A percentile compares a stretch with the other conserved stretches of the same genome.
Conservation (phyloP, 2,888 invertebrate genomes). For the Noctua pronuba region DNA sequence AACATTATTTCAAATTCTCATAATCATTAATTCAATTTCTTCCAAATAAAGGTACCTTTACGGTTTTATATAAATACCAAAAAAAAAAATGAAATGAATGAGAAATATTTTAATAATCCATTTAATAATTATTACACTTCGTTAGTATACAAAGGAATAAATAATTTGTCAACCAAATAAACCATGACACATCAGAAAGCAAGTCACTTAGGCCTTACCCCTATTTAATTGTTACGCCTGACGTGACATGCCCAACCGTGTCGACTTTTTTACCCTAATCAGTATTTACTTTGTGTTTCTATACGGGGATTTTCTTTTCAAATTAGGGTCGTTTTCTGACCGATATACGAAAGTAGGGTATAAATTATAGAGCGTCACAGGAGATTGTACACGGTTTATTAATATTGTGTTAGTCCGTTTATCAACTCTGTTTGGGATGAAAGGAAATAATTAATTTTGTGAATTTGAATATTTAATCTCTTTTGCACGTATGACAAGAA, state of each 20-base stretch:
- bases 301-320: conserved; percentile 37
- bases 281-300: conserved; percentile 47
- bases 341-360: conserved; percentile 1
- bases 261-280: conserved; percentile 33
- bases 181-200: conserved; percentile 12
- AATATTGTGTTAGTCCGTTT: background rate
- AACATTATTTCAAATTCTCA: background rate
- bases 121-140: background rate
- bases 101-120: background rate
- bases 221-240: conserved; percentile 49
- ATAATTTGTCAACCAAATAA: conserved; percentile 20
- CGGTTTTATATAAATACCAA: background rate
- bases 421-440: background rate
- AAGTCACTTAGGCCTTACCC: conserved; percentile 18
- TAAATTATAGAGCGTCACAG: background rate
- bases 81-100: no score
- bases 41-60: background rate
- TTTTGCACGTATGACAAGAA: no score
- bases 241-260: conserved; percentile 24
- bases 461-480: background rate
- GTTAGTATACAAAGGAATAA: background rate
- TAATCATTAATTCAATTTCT: background rate
- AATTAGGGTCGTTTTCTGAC: conserved; percentile 6
- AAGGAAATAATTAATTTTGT: background rate
- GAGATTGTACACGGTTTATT: background rate